Base-by-base conservation (phyloP, 2,113 vertebrate genomes). In the Clarias batrachus region DNA sequence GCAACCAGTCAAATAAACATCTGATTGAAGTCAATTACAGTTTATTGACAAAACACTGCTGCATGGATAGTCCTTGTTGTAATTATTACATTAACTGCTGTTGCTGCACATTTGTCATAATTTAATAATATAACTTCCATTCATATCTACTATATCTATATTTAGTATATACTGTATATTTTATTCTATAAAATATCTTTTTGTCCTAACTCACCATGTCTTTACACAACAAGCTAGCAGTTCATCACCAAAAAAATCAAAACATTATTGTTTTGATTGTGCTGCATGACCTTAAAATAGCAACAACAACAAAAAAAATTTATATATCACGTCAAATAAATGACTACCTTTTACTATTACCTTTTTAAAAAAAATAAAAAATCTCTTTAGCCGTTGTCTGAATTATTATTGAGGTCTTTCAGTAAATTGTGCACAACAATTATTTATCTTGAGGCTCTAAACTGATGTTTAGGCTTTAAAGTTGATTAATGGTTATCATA, bases 401-500 rank as follows among this genome's bases (percentile, higher is more conserved):
- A 84, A 63, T 74, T 63, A 48, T 85, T 85, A 33, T 13, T 19
- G 21, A 41, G 19, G 21, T n/a, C 33, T 56, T 78, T n/a, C 21
- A 83, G 74, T 52, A 30, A 0, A 6, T 17, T 70, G 77, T 25
- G n/a, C 63, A 60, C 17, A 33, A 25, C 65, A 71, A 81, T 60
- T 86, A 71, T 86, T 86, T 86, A 33, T 25, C 41, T 37, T 60
- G 17, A 59, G 68, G 37, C 41, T 78, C n/a, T 54, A 62, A 65
- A 52, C 9, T 60, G 25, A 41, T 70, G 80, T 80, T 79, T 86
- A 81, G 30, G 3, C 63, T 68, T 70, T 71, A 66, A 6, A 70
- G 33, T 73, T 81, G 54, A 86, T 88, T 82, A 82, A 25, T 63
- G 63, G 73, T 70, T 71, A 82, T 85, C 59, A 86, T 60, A 62